Evolutionary conservation across 2,113 vertebrate genomes (phyloP).

Genomic region (Clupea harengus): DNA sequence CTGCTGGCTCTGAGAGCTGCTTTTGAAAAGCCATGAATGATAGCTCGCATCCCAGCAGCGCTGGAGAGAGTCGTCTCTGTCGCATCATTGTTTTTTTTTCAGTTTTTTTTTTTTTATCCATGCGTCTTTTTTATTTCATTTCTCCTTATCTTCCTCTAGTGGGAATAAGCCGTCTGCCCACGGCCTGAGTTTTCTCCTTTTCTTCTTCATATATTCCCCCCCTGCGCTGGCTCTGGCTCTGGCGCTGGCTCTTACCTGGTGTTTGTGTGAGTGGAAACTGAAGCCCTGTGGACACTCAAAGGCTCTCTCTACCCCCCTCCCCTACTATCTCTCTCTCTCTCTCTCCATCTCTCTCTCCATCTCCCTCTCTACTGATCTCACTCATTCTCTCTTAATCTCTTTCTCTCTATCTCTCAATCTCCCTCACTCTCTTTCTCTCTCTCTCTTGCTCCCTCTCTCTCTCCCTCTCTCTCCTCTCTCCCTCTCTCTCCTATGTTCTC

Average conservation of each 20-base stretch:
- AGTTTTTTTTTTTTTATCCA: constrained; percentile 30
- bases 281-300: neutral
- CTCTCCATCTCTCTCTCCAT: neutral
- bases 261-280: neutral
- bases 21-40: too few species aligned
- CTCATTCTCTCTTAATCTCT: too few species aligned
- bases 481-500: constrained; percentile 2
- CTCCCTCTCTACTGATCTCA: constrained; percentile 15
- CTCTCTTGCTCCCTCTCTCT: neutral
- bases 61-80: neutral
- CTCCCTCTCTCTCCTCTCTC: constrained; percentile 22
- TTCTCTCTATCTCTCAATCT: neutral
- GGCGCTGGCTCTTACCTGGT: neutral
- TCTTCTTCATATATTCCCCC: neutral
- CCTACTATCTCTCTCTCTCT: too few species aligned
- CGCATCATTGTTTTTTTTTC: neutral
- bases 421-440: too few species aligned
- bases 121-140: too few species aligned
- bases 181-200: constrained; percentile 26
- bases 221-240: too few species aligned
- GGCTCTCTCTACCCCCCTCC: too few species aligned
- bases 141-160: constrained; percentile 1
- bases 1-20: too few species aligned
- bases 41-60: too few species aligned
- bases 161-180: constrained; percentile 38